A percentile compares a stretch with the other conserved stretches of the same genome.
Evolutionary conservation across 2,113 vertebrate species (phyloP).

Genomic region (Sinocyclocheilus grahami): DNA sequence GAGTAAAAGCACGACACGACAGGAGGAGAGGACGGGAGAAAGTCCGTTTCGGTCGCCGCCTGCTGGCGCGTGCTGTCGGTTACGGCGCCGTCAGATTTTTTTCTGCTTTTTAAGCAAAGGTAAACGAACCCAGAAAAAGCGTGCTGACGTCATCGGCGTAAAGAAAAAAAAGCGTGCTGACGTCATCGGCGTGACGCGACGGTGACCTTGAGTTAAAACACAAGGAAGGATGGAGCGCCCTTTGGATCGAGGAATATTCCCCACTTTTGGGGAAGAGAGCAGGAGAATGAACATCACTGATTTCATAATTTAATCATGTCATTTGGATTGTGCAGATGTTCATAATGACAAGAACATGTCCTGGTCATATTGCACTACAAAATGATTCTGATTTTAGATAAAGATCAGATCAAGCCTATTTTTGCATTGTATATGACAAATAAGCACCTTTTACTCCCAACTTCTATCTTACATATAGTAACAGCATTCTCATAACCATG

Average conservation of each 20-base stretch:
- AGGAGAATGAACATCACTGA: not conserved
- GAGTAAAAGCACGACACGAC: constrained; percentile 38
- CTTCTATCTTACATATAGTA: too few relatives aligned
- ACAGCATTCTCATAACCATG: too few relatives aligned
- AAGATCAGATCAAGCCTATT: too few relatives aligned
- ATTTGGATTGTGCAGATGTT: too few relatives aligned
- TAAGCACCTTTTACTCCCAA: too few relatives aligned
- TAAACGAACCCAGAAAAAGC: too few relatives aligned
- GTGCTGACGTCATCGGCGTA: not conserved
- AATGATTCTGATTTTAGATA: too few relatives aligned
- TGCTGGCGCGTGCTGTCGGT: not conserved
- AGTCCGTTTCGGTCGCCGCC: constrained; percentile 1
- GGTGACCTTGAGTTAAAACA: constrained; percentile 7
- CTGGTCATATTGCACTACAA: too few relatives aligned
- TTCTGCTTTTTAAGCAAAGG: not conserved
- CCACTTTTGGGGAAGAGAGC: too few relatives aligned
- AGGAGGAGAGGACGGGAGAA: not conserved
- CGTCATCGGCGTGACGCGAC: not conserved
- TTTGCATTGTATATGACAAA: too few relatives aligned
- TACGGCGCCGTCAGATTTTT: not conserved
- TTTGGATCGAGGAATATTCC: not conserved
- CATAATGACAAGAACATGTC: too few relatives aligned
- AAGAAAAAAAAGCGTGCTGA: not conserved
- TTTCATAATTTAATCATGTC: too few relatives aligned
- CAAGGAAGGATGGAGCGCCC: not conserved